Conservation (phyloP, 2,113 vertebrate species). For the zebrafish (Danio rerio) region DNA sequence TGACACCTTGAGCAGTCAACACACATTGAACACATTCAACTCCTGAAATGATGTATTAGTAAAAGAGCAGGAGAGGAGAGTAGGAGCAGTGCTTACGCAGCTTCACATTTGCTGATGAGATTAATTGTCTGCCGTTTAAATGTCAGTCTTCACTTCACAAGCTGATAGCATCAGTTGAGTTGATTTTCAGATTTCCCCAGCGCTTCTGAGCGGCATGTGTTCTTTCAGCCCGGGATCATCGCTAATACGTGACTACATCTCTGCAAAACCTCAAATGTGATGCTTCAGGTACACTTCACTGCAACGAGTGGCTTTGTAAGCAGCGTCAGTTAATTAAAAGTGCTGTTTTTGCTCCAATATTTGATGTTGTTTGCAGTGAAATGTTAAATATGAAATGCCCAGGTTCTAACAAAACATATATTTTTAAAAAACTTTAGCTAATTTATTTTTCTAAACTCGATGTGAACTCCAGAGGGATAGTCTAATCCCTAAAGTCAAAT, state of each 20-base stretch:
- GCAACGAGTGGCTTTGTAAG: too few relatives aligned
- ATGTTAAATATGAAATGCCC: too few relatives aligned
- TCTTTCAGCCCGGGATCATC: background rate
- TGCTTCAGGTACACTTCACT: background rate
- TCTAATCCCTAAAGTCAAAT: too few relatives aligned
- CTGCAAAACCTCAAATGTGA: background rate
- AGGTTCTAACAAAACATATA: too few relatives aligned
- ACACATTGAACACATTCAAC: too few relatives aligned
- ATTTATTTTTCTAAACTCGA: too few relatives aligned
- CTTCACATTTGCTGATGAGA: background rate
- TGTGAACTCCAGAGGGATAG: too few relatives aligned
- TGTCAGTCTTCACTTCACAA: conserved; percentile 19
- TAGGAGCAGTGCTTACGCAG: background rate
- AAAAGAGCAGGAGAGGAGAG: too few relatives aligned
- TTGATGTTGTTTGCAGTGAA: conserved; percentile 45
- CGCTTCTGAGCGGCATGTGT: background rate
- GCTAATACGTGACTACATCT: background rate
- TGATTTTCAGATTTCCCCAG: conserved; percentile 17
- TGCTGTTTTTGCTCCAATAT: conserved; percentile 60
- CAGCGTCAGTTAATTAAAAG: too few relatives aligned
- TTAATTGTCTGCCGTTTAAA: conserved; percentile 4
- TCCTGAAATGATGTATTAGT: too few relatives aligned
- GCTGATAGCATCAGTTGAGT: conserved; percentile 1
- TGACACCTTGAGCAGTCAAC: too few relatives aligned
- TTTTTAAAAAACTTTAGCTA: too few relatives aligned